Percentiles rank a stretch among this genome's conserved stretches.
Evolutionary conservation across 2,113 vertebrate genomes (phyloP).

Genomic region (Lasiurus borealis): DNA sequence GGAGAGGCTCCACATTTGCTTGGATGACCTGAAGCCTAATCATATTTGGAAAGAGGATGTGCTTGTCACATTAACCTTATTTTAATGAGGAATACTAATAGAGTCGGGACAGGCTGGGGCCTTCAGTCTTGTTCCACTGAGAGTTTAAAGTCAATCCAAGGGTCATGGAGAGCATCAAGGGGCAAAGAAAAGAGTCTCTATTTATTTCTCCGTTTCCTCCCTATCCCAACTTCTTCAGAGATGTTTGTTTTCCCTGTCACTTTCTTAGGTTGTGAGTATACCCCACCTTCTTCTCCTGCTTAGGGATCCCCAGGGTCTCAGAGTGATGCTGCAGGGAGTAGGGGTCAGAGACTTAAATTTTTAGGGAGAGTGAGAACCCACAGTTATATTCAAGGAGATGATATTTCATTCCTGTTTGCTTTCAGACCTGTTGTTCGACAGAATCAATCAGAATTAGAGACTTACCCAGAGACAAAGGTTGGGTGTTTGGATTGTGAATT

Average conservation of each 20-base stretch:
- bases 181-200: constrained; percentile 32
- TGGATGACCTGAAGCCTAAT: not conserved
- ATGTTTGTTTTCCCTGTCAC: not conserved
- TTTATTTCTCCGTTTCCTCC: not conserved
- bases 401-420: not conserved
- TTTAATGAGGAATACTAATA: not conserved
- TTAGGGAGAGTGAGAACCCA: not conserved
- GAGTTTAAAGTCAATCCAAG: not conserved
- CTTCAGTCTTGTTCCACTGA: not conserved
- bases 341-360: not conserved
- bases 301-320: not conserved
- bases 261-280: not conserved
- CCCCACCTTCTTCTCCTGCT: not conserved
- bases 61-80: not conserved
- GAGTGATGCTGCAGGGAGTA: not conserved
- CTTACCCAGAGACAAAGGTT: not conserved
- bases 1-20: not conserved
- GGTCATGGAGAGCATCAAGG: not conserved
- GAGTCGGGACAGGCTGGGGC: not conserved
- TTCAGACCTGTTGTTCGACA: not conserved
- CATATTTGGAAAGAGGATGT: not conserved
- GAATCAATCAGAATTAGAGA: not conserved
- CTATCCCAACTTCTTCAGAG: not conserved
- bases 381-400: not conserved
- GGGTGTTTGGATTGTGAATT: not conserved